Evolutionary conservation across 64 coral and sea anemone genomes (phyloP), one percentile per base, ranked within the genome.

Genomic region (Pocillopora verrucosa): DNA sequence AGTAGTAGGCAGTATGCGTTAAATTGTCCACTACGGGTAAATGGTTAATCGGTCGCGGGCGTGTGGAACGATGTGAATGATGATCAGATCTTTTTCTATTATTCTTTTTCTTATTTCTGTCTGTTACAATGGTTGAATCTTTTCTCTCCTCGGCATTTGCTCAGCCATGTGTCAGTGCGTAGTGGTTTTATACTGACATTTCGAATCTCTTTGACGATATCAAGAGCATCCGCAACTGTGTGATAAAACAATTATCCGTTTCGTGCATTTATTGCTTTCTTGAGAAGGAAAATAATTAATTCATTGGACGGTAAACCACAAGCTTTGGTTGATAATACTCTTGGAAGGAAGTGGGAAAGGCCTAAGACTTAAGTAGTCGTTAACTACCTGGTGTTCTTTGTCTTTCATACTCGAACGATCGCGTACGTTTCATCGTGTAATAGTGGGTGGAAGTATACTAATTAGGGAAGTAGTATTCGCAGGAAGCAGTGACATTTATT

Each of bases 221-320:
- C 82, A 84, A 84, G 82, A 22, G 58, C 41, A 51, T 51, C 82
- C 62, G 82, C 82, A 84, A 65, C 70, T 84, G 16, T 65, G 30
- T 72, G 36, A 84, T 84, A 84, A 36, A 41, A 70, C 64, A 83
- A 83, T 83, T 83, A 65, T 84, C 82, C 65, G 25, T 70, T 84
- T 72, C 34, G 2, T 65, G 17, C 16, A 35, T 67, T 61, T 60
- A 16, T 34, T 41, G 10, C 34, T 62, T 59, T 56, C 65, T 19
- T 22, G 5, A 69, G 22, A 69, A 69, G 10, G 4, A 4, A 10
- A 25, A 24, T 4, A 51, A 51, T 4, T 51, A 3, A 51, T 51
- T 51, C 41, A 65, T 80, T 34, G 80, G 75, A 77, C 56, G 16
- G 38, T 34, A 84, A 84, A 38, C 82, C 20, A 70, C 36, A 24